Base-by-base conservation (phyloP, 2,797 vertebrate species). In the Fratercula arctica region DNA sequence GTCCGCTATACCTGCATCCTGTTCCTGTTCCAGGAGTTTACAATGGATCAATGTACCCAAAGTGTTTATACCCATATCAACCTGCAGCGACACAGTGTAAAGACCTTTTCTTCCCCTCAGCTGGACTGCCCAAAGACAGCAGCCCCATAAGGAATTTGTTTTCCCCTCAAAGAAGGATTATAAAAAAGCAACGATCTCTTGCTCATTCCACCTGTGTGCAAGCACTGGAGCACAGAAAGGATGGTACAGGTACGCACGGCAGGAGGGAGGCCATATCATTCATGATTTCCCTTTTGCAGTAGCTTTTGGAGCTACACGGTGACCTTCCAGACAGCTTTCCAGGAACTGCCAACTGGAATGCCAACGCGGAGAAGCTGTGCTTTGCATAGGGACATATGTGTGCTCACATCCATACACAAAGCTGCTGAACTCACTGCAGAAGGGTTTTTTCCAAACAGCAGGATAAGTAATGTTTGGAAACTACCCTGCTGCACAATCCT, bases 11-110 rank as follows among this genome's bases (percentile, higher is more conserved):
- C 95, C 90, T 91, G 87, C 89, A 96, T 97, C 97, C 96, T 96
- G 95, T 96, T 97, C 95, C 94, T 95, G 95, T 96, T 96, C 96
- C 95, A 96, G 83, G 29, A 94, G 87, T 74, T 93, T 75, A 96
- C 95, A 97, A 96, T 97, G 82, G 82, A 90, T 93, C 94, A 91
- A 79, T 84, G 94, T 92, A 91, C 90, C 69, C 70, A 11, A 78
- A 92, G 66, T 66, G 75, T 95, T 97, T 88, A 37, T 66, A 78
- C 16, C 29, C 90, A 96, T 43, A 88, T 39, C 79, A 95, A 87
- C 87, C 82, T 86, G 69, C 37, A 83, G 73, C 16, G 4, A 64
- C 64, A 77, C 16, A 19, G 48, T 74, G 92, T 46, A 92, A 91
- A 92, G 61, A 73, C 35, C n/a, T 68, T 91, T 90, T 84, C 54